Evolutionary conservation across 2,888 invertebrate genomes (phyloP).

Genomic region (Phyllotreta cruciferae): DNA sequence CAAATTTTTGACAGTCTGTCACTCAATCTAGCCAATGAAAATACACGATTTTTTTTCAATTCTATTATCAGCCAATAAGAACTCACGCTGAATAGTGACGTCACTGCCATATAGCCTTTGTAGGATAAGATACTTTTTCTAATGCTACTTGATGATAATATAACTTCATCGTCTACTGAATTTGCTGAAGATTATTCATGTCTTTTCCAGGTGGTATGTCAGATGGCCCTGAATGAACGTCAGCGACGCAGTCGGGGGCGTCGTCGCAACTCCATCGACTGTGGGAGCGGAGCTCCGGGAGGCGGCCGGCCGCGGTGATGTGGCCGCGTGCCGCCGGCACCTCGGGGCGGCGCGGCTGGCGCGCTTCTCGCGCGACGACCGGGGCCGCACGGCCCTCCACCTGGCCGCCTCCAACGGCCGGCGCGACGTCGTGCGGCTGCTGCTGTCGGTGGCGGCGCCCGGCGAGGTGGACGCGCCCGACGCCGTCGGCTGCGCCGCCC

Average conservation of each 20-base stretch:
- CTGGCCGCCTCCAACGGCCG: constrained; percentile 58
- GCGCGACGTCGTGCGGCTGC: constrained; percentile 53
- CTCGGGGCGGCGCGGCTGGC: constrained; percentile 54
- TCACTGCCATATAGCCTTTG: too few species aligned
- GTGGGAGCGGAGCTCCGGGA: constrained; percentile 54
- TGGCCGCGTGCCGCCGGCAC: constrained; percentile 52
- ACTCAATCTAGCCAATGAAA: too few species aligned
- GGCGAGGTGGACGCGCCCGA: constrained; percentile 62
- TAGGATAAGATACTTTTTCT: too few species aligned
- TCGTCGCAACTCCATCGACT: constrained; percentile 35
- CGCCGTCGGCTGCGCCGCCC: constrained; percentile 73
- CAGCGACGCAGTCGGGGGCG: constrained; percentile 46
- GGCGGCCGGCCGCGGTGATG: constrained; percentile 58
- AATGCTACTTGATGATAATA: too few species aligned
- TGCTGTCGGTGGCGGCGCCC: constrained; percentile 58
- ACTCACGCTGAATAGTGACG: too few species aligned
- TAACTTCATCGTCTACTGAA: not conserved
- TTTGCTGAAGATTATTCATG: not conserved
- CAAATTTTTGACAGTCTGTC: too few species aligned
- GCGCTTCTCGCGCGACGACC: constrained; percentile 57
- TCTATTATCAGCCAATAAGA: too few species aligned
- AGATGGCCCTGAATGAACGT: constrained; percentile 58
- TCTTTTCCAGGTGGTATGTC: constrained; percentile 54
- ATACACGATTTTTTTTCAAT: too few species aligned
- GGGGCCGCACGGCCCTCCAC: constrained; percentile 58